Evolutionary conservation across 2,888 invertebrate species (phyloP), one percentile per base, ranked within the genome.

Genomic region (Euspilapteryx auroguttella): DNA sequence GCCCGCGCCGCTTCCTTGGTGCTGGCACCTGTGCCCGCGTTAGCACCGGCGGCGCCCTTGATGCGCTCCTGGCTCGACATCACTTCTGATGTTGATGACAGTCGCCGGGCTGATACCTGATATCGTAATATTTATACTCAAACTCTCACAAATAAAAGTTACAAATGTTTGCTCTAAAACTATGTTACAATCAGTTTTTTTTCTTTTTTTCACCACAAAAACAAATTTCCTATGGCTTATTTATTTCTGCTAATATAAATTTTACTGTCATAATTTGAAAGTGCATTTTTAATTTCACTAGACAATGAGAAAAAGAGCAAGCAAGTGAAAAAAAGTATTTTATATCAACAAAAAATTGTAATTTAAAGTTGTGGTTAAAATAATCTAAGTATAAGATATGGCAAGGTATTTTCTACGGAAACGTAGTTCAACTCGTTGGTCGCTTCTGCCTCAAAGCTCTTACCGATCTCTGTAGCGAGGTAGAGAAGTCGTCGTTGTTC

Each of bases 11-110:
- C 34, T 77, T 82, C 78, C 79, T 82, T 32, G 79, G 40, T 43
- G 59, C 82, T 79, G n/a, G 64, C 37, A 90, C 85, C 28, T 88
- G 80, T 20, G 85, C 85, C 78, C 64, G 56, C 66, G 84, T 48
- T 79, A 86, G 34, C 77, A 82, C 78, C 79, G 79, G 40, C 42
- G 59, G 82, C 79, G 82, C 85, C 45, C 39, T 83, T 84, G 27
- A 91, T 65, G 42, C 90, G 90, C 55, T 92, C 91, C 38, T 85
- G 87, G 38, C 89, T 89, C 4, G 87, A 87, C 84, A 89, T 87
- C 27, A 88, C 56, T 40, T 86, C 86, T 1, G 89, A 90, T 37
- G 91, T 88, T 14, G 86, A 85, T 2, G 90, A 89, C 14, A 91
- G 54, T 9, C 91, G 79, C 14, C 90, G 79, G 21, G 85, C 85